A percentile compares a stretch with the other conserved stretches of the same genome.
Evolutionary conservation across 2,113 vertebrate species (phyloP).

Genomic region (Muntiacus reevesi): DNA sequence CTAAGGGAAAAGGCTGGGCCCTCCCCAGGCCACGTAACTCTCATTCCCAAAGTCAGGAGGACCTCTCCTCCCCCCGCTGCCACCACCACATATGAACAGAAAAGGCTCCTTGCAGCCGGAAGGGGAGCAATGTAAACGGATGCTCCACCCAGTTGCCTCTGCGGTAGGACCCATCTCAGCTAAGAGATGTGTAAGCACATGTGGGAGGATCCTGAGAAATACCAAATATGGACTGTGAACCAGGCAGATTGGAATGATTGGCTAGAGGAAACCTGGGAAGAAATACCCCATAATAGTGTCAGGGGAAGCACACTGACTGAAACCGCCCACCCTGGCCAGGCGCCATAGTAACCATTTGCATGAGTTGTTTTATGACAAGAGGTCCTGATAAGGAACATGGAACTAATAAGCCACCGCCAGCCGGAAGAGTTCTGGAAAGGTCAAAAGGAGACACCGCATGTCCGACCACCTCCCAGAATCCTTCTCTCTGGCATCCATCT

Average conservation of each 20-base stretch:
- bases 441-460: background rate
- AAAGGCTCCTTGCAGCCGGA: background rate
- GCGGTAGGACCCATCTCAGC: background rate
- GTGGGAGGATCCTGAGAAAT: background rate
- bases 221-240: background rate
- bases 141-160: background rate
- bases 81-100: background rate
- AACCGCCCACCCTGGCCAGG: background rate
- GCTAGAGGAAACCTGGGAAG: background rate
- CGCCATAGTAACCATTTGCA: background rate
- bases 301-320: background rate
- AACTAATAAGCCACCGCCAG: background rate
- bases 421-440: background rate
- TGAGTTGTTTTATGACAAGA: background rate
- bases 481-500: background rate
- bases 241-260: background rate
- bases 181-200: background rate
- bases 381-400: background rate
- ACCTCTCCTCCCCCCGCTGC: accelerated
- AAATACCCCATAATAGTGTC: background rate
- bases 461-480: background rate
- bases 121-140: background rate
- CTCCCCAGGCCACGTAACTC: background rate
- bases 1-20: background rate
- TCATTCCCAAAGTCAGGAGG: background rate